These are phyloP conservation scores for Chamaetylas fuelleborni DNA, from an alignment of 2,113 vertebrate genomes.

Conservation along the genomic window DNA sequence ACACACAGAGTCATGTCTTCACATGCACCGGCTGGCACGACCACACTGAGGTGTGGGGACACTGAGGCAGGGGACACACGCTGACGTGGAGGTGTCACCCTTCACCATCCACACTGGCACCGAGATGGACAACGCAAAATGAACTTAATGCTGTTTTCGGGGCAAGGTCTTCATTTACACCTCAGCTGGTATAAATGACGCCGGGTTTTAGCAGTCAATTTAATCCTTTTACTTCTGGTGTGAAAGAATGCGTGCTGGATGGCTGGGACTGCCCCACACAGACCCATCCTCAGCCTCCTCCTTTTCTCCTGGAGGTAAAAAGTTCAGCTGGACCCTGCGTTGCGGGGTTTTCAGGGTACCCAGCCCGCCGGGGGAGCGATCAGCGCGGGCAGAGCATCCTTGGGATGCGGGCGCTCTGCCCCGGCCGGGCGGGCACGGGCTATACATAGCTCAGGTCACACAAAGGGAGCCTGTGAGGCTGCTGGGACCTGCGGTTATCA, in stretches of 20 bases:
- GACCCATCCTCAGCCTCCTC: background rate
- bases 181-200: background rate
- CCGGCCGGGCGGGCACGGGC: fast-evolving
- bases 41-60: background rate
- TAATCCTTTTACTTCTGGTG: constrained; percentile 9
- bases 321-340: background rate
- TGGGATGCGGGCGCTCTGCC: background rate
- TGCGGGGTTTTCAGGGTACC: background rate
- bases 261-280: background rate
- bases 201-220: background rate
- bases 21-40: fast-evolving
- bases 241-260: background rate
- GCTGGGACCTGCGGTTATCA: constrained; percentile 70
- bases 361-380: fast-evolving
- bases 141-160: background rate
- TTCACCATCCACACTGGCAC: background rate
- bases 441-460: background rate
- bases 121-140: background rate
- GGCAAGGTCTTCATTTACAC: constrained; percentile 4
- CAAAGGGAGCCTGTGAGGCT: constrained; percentile 44
- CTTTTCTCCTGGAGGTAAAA: background rate
- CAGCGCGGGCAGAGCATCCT: background rate
- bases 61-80: fast-evolving
- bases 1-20: background rate
- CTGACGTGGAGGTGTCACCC: background rate